These are phyloP conservation scores for Cirrhinus molitorella DNA, from an alignment of 2,797 vertebrate genomes.

Conservation along the genomic window DNA sequence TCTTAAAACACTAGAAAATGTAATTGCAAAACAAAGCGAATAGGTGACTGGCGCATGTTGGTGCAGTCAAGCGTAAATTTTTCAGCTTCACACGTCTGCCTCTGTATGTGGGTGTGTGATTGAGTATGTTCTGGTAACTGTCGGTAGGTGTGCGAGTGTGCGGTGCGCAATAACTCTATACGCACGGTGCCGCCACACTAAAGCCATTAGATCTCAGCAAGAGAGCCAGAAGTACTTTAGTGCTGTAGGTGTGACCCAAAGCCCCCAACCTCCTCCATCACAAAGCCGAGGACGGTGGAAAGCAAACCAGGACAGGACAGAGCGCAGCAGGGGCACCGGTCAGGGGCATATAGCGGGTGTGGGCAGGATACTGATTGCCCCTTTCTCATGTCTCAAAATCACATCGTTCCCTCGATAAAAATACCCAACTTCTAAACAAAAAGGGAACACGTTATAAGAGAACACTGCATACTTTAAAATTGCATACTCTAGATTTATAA, in stretches of 20 bases:
- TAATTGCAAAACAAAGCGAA: constrained; percentile 35
- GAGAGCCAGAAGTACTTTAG: constrained; percentile 58
- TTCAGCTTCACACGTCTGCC: background rate
- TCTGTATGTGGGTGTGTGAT: constrained; percentile 28
- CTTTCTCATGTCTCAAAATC: constrained; percentile 51
- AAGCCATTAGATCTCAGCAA: constrained; percentile 55
- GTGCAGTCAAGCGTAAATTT: constrained; percentile 54
- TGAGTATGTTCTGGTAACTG: constrained; percentile 32
- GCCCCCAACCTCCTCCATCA: constrained; percentile 62
- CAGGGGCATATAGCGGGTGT: constrained; percentile 22
- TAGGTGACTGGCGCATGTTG: background rate
- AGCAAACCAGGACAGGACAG: constrained; percentile 40
- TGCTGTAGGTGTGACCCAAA: constrained; percentile 55
- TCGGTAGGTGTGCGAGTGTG: constrained; percentile 23
- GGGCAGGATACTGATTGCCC: constrained; percentile 53
- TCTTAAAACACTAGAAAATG: constrained; percentile 15
- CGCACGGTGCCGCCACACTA: constrained; percentile 37
- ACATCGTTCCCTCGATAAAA: constrained; percentile 48
- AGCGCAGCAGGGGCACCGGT: background rate
- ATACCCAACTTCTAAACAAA: constrained; percentile 44
- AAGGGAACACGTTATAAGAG: constrained; percentile 44
- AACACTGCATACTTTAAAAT: constrained; percentile 15
- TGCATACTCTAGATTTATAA: background rate
- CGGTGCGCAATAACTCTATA: constrained; percentile 41
- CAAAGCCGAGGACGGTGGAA: constrained; percentile 40